Conservation (phyloP, 2,888 invertebrate species). For the Cosmia trapezina region DNA sequence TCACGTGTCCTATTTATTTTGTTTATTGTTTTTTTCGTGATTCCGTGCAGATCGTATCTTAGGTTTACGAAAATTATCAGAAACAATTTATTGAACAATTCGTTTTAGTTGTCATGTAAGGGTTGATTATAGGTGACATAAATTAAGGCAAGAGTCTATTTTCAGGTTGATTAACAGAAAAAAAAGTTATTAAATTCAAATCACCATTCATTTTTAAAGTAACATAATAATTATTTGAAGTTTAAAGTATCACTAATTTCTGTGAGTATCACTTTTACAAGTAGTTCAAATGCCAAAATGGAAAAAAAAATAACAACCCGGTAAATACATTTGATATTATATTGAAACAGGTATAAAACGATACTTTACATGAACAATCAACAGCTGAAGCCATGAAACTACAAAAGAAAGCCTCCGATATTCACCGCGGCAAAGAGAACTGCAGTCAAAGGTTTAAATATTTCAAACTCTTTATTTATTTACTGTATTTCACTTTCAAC, state of each 20-base stretch:
- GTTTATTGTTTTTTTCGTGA: slow-evolving; percentile 45
- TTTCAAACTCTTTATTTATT: slow-evolving; percentile 26
- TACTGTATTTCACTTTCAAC: slow-evolving; percentile 7
- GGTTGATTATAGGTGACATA: not conserved
- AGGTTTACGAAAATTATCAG: not conserved
- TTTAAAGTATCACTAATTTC: not conserved
- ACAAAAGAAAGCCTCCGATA: slow-evolving; percentile 62
- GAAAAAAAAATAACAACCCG: not conserved
- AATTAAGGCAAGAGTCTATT: not conserved
- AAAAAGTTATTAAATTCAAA: not conserved
- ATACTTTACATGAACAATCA: slow-evolving; percentile 39
- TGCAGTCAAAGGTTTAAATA: slow-evolving; percentile 58
- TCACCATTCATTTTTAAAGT: no score
- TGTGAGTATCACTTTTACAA: not conserved
- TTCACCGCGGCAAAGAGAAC: slow-evolving; percentile 50
- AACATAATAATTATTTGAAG: no score
- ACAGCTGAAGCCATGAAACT: slow-evolving; percentile 30
- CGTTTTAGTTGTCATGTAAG: not conserved
- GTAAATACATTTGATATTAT: slow-evolving; percentile 2
- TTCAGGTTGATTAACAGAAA: not conserved
- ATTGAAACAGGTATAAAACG: slow-evolving; percentile 8
- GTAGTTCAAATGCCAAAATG: not conserved
- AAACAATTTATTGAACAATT: not conserved
- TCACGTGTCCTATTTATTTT: slow-evolving; percentile 73
- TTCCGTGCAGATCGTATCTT: slow-evolving; percentile 30